These are phyloP conservation scores for Sebastes cheni DNA, from an alignment of 2,797 vertebrate genomes.

Conservation along the genomic window DNA sequence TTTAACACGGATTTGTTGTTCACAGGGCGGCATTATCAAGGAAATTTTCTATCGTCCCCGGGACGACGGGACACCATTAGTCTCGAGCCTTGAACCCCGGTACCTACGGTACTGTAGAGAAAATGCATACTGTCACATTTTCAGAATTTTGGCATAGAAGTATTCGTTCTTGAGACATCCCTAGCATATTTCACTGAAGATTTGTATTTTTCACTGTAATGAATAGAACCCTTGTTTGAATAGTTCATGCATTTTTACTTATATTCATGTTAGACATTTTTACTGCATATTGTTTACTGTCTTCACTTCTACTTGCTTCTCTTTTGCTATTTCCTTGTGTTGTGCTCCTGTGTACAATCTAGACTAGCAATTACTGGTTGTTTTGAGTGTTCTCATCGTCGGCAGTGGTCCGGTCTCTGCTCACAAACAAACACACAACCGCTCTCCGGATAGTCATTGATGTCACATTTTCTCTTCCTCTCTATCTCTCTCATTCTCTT, in stretches of 20 bases:
- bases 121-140: too few relatives aligned
- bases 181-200: background rate
- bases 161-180: too few relatives aligned
- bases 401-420: background rate
- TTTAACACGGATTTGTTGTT: too few relatives aligned
- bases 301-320: background rate
- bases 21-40: too few relatives aligned
- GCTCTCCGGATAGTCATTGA: background rate
- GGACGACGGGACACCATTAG: too few relatives aligned
- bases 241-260: background rate
- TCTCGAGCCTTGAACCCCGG: too few relatives aligned
- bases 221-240: background rate
- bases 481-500: background rate
- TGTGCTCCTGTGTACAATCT: background rate
- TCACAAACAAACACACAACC: background rate
- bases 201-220: background rate
- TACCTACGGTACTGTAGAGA: too few relatives aligned
- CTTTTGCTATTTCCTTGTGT: background rate
- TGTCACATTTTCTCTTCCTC: background rate
- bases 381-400: background rate
- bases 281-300: background rate
- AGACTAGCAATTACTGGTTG: conserved; percentile 2
- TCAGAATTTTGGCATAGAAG: too few relatives aligned
- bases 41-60: too few relatives aligned
- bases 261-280: background rate